Conservation (phyloP, 2,113 vertebrate genomes). For the Triplophysa rosa region DNA sequence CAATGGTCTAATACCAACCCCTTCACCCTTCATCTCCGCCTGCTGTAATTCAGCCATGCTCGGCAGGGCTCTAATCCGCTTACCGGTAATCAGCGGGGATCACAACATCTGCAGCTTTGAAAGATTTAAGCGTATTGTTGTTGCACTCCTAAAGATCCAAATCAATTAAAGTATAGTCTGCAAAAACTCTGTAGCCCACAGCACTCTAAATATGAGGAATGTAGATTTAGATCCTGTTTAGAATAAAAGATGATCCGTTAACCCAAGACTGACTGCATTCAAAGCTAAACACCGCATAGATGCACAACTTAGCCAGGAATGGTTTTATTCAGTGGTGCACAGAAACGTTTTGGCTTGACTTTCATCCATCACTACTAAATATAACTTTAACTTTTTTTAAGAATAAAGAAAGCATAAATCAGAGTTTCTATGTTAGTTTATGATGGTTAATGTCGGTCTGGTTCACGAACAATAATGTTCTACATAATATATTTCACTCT, state of each 20-base stretch:
- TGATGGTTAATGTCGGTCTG: neutral
- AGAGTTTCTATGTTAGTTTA: too few species aligned
- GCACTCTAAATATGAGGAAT: too few species aligned
- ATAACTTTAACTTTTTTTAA: too few species aligned
- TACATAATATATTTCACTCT: neutral
- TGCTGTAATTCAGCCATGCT: slow-evolving; percentile 21
- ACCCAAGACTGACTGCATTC: too few species aligned
- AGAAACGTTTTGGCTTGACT: neutral
- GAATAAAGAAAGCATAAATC: too few species aligned
- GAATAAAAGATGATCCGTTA: too few species aligned
- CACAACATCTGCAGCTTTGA: slow-evolving; percentile 62
- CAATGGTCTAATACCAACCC: slow-evolving; percentile 35
- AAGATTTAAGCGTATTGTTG: slow-evolving; percentile 59
- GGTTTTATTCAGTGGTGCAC: too few species aligned
- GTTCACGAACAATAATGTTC: neutral
- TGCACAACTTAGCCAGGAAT: too few species aligned
- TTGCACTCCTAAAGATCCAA: slow-evolving; percentile 43
- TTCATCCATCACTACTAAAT: too few species aligned
- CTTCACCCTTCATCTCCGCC: neutral
- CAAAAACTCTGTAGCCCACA: neutral
- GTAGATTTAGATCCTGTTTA: too few species aligned
- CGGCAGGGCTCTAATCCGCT: slow-evolving; percentile 63
- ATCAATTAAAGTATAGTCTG: slow-evolving; percentile 51
- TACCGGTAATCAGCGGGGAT: slow-evolving; percentile 67
- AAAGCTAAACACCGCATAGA: too few species aligned